Base-by-base conservation (phyloP, 2,113 vertebrate genomes). In the Gallinago paraguaiae region DNA sequence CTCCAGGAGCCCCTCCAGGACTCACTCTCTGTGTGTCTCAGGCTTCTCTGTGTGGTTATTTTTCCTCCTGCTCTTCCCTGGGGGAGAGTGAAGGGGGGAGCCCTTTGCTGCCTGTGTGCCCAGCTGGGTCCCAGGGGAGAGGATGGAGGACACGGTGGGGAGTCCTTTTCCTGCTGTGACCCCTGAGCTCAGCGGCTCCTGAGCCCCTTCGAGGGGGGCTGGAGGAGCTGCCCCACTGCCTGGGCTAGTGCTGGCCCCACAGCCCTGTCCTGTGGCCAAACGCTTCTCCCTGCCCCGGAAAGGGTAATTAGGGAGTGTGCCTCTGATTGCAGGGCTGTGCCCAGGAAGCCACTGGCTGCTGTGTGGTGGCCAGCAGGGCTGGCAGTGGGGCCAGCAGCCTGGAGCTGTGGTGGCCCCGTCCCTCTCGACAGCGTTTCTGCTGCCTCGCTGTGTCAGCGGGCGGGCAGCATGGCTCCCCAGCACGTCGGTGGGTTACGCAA, bases 21-120 rank as follows among this genome's bases (percentile, higher is more conserved):
- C 0, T 0, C 14, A 24, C n/a, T 70, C 1, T 31, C 63, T 1
- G 0, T 15, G 7, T 15, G 7, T 15, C 43, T 63, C 0, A 0
- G 9, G 7, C n/a, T 67, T 67, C 22, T 59, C n/a, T 17, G 4
- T 20, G 39, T 41, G 7, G 13, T 3, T 53, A 4, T 39, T 54
- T 63, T 2, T 12, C 25, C 41, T n/a, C 24, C n/a, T 54, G 20
- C n/a, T 11, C n/a, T 39, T 39, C 11, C 6, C 1, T 0, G 5
- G 4, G 13, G 30, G 5, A 30, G 37, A 27, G 24, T 3, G 2
- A 45, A 83, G 30, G 19, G 53, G 20, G 1, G 25, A 39, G 9
- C 24, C 8, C 9, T 63, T 25, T 23, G 45, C 18, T 18, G 12
- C 12, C 54, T 45, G 22, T n/a, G 35, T 12, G 35, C 1, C 3